Base-by-base conservation (phyloP, 2,888 invertebrate species). In the Drosophila rellima region DNA sequence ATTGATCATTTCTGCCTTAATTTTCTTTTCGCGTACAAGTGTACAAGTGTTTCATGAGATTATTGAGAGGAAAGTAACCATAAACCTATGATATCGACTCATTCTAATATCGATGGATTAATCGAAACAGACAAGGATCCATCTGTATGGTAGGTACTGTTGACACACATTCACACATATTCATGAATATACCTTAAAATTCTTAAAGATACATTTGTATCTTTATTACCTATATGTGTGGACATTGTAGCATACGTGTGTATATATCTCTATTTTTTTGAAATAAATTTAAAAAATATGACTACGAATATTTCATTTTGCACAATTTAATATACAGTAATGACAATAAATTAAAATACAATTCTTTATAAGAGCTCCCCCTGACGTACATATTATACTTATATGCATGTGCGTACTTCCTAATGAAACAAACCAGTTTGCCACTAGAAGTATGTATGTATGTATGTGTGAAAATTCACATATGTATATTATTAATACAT, bases 381-480 rank as follows among this genome's bases (percentile, higher is more conserved):
- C 39, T 29, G 31, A 42, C n/a, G 20, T 20, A 33, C n/a, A 35
- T 47, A 17, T 17, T 17, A 35, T 44, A 44, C 23, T 44, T 20
- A 20, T 11, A 17, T 20, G 15, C 15, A 15, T 23, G 23, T 50
- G 10, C 15, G 26, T 39, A 20, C n/a, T 64, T 56, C 13, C 29
- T 44, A 23, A 48, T 44, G 23, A 48, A 42, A 37, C 10, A 69
- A 70, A 70, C 70, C 70, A 35, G 70, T 72, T 66, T 45, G 44
- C n/a, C 18, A 18, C n/a, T 23, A 47, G 29, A 57, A 42, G 39
- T 35, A 42, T 13, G 37, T 11, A 7, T 40, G 7, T 26, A 54
- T 42, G 8, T 35, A 23, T 10, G 23, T 31, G 31, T 23, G 5
- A 18, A 35, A 37, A 18, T 52, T 18, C 20, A 35, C 29, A 44